Base-by-base conservation (phyloP, 2,113 vertebrate genomes). In the Xiphophorus hellerii region DNA sequence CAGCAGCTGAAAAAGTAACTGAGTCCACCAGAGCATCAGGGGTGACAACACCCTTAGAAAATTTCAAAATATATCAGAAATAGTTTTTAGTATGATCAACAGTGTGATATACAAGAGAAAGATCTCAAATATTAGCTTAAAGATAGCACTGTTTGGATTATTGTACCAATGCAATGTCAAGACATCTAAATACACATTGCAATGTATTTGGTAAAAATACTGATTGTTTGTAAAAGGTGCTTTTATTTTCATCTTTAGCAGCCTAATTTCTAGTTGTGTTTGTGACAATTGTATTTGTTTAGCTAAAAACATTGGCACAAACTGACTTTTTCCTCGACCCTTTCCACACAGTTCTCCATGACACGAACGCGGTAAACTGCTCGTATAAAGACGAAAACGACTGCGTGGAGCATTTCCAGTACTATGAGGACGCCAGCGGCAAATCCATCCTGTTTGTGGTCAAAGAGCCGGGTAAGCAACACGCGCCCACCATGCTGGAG, bases 361-460 rank as follows among this genome's bases (percentile, higher is more conserved):
- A 96, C 63, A 97, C 96, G 63, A 94, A 99, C 1, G 97, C 96
- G 0, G 96, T 97, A 68, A 98, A 98, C 78, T 99, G 98, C 84
- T 97, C 96, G 14, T 99, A 99, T 86, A 99, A 99, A 89, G 96
- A 99, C 0, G 95, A 99, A 81, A 80, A 99, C 0, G 98, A 98
- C 83, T 99, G 98, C 0, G 95, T 99, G 25, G 94, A 97, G 89
- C 92, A 93, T 13, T 99, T 99, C 89, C 97, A 98, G 92, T 99
- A 99, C 88, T 96, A 95, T 0, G 98, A 99, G 89, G 98, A 99
- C n/a, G 87, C 95, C 90, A 98, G 96, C 5, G 98, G 98, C 64
- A 98, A 97, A 77, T 98, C 98, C 70, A 95, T 99, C 84, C 90
- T 99, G 74, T 97, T 92, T 0, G 93, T 99, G 37, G 94, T 98